A percentile compares a stretch with the other conserved stretches of the same genome.
These are phyloP conservation scores for Drepana falcataria DNA, from an alignment of 2,888 invertebrate genomes.

Conservation along the genomic window DNA sequence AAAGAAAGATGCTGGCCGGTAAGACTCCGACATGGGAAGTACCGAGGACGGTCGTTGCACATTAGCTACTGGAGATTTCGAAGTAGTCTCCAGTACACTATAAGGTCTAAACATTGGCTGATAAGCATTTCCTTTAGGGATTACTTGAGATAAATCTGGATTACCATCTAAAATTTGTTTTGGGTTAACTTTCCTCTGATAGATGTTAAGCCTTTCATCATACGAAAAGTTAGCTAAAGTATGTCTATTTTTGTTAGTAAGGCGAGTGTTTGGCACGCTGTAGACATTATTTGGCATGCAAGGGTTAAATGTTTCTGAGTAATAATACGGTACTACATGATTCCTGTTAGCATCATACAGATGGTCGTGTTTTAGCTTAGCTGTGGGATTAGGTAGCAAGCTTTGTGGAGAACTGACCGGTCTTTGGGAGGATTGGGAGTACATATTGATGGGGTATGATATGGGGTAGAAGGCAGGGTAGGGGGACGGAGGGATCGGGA, in stretches of 20 bases:
- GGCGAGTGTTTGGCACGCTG: conserved; percentile 40
- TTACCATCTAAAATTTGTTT: conserved; percentile 41
- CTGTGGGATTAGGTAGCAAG: conserved; percentile 46
- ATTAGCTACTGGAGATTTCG: conserved; percentile 46
- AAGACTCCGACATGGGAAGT: conserved; percentile 66
- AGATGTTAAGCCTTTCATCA: conserved; percentile 51
- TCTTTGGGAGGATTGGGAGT: conserved; percentile 51
- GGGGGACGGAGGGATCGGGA: conserved; percentile 74
- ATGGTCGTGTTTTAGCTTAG: conserved; percentile 59
- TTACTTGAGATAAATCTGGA: conserved; percentile 47
- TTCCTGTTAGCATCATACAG: conserved; percentile 79
- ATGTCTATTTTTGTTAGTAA: conserved; percentile 51
- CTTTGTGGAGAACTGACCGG: conserved; percentile 56
- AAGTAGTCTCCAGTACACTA: conserved; percentile 62
- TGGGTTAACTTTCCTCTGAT: conserved; percentile 47
- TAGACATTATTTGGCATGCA: conserved; percentile 68
- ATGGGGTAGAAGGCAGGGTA: conserved; percentile 68
- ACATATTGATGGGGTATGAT: conserved; percentile 72
- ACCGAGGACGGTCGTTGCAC: conserved; percentile 64
- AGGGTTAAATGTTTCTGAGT: conserved; percentile 64
- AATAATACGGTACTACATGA: conserved; percentile 71
- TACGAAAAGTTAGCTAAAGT: conserved; percentile 55
- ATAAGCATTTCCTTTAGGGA: conserved; percentile 40
- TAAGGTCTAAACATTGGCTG: conserved; percentile 59
- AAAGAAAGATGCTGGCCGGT: conserved; percentile 63